A percentile compares a stretch with the other conserved stretches of the same genome.
These are phyloP conservation scores for Hydriomena furcata DNA, from an alignment of 2,888 invertebrate genomes.

Conservation along the genomic window DNA sequence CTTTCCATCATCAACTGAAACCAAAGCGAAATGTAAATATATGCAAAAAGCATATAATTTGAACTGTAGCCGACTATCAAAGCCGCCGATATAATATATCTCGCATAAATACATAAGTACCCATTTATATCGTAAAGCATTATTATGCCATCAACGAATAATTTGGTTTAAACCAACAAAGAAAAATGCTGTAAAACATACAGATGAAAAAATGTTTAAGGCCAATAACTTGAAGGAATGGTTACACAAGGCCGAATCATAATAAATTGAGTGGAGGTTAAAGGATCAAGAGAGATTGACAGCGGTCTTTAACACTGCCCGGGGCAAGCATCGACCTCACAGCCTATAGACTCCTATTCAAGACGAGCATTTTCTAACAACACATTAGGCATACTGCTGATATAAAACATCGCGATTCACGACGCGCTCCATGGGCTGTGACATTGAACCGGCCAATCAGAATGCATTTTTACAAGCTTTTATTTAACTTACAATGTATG, in stretches of 20 bases:
- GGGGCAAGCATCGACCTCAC: conserved; percentile 56
- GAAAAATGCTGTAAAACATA: conserved; percentile 44
- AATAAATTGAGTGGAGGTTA: conserved; percentile 71
- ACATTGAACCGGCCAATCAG: too few species aligned
- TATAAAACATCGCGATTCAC: too few species aligned
- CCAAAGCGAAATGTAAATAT: conserved; percentile 32
- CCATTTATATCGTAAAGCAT: conserved; percentile 33
- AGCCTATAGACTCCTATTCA: too few species aligned
- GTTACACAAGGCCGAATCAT: conserved; percentile 49
- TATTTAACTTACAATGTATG: too few species aligned
- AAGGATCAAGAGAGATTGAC: conserved; percentile 69
- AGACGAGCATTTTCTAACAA: too few species aligned
- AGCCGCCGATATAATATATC: conserved; percentile 29
- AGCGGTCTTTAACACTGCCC: conserved; percentile 63
- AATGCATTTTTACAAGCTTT: too few species aligned
- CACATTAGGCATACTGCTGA: too few species aligned
- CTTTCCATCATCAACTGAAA: conserved; percentile 29
- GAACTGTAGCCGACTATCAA: conserved; percentile 23
- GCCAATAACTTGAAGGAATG: conserved; percentile 43
- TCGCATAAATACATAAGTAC: conserved; percentile 25
- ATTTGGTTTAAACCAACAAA: conserved; percentile 23
- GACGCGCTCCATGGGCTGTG: too few species aligned
- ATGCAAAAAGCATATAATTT: conserved; percentile 31
- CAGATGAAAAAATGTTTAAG: conserved; percentile 48
- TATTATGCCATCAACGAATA: conserved; percentile 33